Evolutionary conservation across 2,888 invertebrate species (phyloP), one percentile per base, ranked within the genome.

Genomic region (Emmelina monodactyla): DNA sequence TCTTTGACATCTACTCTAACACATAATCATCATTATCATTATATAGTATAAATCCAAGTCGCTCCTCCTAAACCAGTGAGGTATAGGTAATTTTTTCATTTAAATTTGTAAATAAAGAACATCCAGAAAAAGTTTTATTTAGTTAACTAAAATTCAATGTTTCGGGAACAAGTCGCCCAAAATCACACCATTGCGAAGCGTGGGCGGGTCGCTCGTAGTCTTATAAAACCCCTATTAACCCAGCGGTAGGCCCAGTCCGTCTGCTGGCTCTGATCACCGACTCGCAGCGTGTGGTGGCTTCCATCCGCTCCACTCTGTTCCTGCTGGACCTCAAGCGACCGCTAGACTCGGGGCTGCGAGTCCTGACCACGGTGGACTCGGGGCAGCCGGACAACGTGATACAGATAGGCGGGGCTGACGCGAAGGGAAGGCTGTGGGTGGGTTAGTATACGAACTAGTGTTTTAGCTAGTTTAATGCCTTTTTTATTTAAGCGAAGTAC

Each of bases 401-500:
- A 46, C 88, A 88, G 46, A 88, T 88, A 50, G 88, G 84, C 9
- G 88, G 88, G 58, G 81, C 83, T 3, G 88, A 89, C 51, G 59
- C 75, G 0, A 57, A 56, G 12, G 88, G 88, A 14, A 64, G 87
- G 32, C 71, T 87, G 25, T 88, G 87, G 87, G 76, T 76, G 43
- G 86, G 86, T 83, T 49, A 50, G 49, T 45, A 14, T 29, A 13
- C 12, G 9, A 6, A 19, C 19, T 19, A 19, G 9, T 6, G 19
- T 19, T 9, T 19, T 19, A 19, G 9, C 5, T 6, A 19, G 4
- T 28, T n/a, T 28, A 9, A 9, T 13, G 14, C 29, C 29, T 14
- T 13, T 5, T 6, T 28, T 28, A 19, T 19, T 19, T 19, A n/a
- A n/a, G n/a, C n/a, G n/a, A n/a, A n/a, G n/a, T n/a, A n/a, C n/a